phyloP scores from a whole-genome alignment of 1,140 invertebrate genomes.

The Palaemon carinicauda region DNA sequence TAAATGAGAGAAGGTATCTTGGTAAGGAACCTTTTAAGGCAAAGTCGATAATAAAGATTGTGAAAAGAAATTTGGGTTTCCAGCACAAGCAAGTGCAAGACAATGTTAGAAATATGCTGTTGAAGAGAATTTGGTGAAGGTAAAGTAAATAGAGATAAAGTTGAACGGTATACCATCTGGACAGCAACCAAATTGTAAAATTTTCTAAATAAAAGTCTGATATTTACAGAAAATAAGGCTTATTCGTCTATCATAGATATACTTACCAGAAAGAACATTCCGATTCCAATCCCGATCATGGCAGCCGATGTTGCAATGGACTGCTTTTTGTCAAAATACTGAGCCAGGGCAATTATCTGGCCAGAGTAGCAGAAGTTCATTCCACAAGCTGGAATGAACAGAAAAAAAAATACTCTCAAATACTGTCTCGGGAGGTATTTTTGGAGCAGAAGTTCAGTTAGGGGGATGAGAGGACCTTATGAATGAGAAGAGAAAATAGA shows the following conservation, averaged over 20 bases:
- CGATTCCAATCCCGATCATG: slow-evolving; percentile 67
- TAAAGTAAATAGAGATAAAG: no score
- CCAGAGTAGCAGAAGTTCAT: slow-evolving; percentile 69
- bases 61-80: no score
- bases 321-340: slow-evolving; percentile 68
- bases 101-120: no score
- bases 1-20: no score
- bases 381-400: slow-evolving; percentile 65
- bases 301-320: slow-evolving; percentile 69
- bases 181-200: no score
- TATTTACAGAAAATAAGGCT: background rate
- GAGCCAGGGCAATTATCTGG: slow-evolving; percentile 68
- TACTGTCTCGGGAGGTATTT: background rate
- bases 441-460: background rate
- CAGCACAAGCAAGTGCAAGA: no score
- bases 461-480: background rate
- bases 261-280: slow-evolving; percentile 62
- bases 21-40: no score
- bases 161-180: no score
- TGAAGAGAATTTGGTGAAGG: no score
- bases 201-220: background rate
- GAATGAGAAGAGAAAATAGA: no score
- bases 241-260: no score
- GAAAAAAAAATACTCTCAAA: background rate
- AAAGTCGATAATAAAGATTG: no score